Evolutionary conservation across 2,797 vertebrate species (phyloP), one percentile per base, ranked within the genome.

Genomic region (Lithobates sylvaticus): DNA sequence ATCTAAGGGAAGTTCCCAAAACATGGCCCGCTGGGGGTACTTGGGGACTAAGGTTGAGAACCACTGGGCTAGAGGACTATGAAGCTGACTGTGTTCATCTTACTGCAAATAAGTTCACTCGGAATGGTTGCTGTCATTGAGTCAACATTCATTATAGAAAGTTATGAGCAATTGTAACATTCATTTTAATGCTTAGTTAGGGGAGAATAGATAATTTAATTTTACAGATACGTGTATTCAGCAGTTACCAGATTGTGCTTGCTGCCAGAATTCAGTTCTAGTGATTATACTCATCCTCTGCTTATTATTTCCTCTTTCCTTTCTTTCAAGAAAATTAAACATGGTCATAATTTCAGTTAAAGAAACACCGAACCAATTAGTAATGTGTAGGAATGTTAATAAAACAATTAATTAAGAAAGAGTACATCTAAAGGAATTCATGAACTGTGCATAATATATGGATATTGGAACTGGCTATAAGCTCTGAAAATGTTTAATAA

Each of bases 401-500:
- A 83, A 83, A 83, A 71, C 80, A 83, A 71, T 77, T 77, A 86
- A 83, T 86, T 86, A 77, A 50, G 69, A 18, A 65, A 47, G 44
- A 73, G 58, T 64, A 77, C 67, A 68, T 71, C 65, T 70, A 82
- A 82, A 77, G 21, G 32, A 44, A 71, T 69, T 76, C 39, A 47
- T 83, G 61, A 21, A 73, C 39, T 76, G 27, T 69, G 73, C 5
- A 50, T 75, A 65, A 80, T 85, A 69, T 76, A 86, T 86, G 36
- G 61, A 70, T 73, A 67, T 80, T 67, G 54, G 42, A 72, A 78
- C 29, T 73, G 68, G 26, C 47, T 67, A 21, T 86, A 86, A 69
- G 85, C 85, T 34, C 68, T 54, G 58, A 36, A 68, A 78, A 78
- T 75, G 50, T 74, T 87, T 87, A 67, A 87, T 87, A 82, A 87